Evolutionary conservation across 2,888 invertebrate genomes (phyloP), one percentile per base, ranked within the genome.

Genomic region (Eupithecia vulgata): DNA sequence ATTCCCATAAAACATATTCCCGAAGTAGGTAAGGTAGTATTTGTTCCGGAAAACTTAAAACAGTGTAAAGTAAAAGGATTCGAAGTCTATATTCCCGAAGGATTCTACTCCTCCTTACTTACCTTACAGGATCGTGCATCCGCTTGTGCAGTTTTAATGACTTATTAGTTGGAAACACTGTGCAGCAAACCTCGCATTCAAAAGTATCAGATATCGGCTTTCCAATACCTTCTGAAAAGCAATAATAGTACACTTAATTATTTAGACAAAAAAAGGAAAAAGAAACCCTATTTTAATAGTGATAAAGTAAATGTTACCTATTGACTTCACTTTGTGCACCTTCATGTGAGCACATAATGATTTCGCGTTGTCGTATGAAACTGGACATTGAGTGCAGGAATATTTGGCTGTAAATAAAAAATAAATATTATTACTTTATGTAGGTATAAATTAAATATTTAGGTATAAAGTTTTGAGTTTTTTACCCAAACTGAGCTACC

Each of bases 41-140:
- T 30, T 30, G 2, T 30, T 30, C 30, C 30, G 30, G 30, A 30
- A 30, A 30, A 30, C 30, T 30, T 30, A 30, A 30, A 30, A 30
- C 30, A 30, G 30, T 30, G 30, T 30, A 30, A 30, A 30, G 4
- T 30, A 30, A 30, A 30, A 4, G 30, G 30, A 30, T 30, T 3
- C 4, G 30, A 30, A 3, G 30, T 30, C 30, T 37, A 37, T 45
- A 45, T 45, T 45, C 45, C 17, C 45, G 5, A 45, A 8, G n/a
- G n/a, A n/a, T n/a, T 8, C 0, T n/a, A 12, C 25, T 57, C 25
- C 1, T 12, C 25, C 10, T 10, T 57, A 57, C 95, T 80, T 89
- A 94, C 86, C 96, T 95, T 7, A 96, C 93, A 5, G 97, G 96
- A 48, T 96, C 96, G 80, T 97, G 97, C 95, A 97, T 97, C 76